These are phyloP conservation scores for Gymnothorax javanicus DNA, from an alignment of 2,797 vertebrate species.

Conservation along the genomic window DNA sequence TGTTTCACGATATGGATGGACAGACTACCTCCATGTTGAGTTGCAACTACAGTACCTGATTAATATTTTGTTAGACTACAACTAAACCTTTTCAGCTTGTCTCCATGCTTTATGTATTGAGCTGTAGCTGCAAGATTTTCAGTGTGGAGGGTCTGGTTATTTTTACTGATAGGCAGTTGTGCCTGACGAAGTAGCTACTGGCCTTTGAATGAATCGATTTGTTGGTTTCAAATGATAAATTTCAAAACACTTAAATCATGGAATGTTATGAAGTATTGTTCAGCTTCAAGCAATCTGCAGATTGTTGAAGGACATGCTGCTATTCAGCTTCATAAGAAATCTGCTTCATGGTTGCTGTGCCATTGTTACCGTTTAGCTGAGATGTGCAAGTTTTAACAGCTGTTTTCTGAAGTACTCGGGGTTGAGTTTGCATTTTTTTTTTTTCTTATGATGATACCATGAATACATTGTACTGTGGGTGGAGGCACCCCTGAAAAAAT, in stretches of 20 bases:
- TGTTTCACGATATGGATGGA: too few species aligned
- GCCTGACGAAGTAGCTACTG: too few species aligned
- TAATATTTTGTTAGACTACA: too few species aligned
- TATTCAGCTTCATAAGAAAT: not conserved
- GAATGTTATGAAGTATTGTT: not conserved
- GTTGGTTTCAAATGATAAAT: not conserved
- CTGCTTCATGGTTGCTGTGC: conserved; percentile 1
- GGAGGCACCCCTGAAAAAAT: too few species aligned
- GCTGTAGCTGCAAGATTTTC: too few species aligned
- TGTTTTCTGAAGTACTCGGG: not conserved
- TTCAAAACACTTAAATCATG: not conserved
- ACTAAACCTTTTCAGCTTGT: too few species aligned
- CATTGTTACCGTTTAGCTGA: conserved; percentile 8
- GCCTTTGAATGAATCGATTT: not conserved
- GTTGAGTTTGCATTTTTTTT: conserved; percentile 19
- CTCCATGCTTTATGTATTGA: too few species aligned
- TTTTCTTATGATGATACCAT: not conserved
- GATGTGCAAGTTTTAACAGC: conserved; percentile 7
- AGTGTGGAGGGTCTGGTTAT: too few species aligned
- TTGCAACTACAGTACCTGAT: too few species aligned
- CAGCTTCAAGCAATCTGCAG: not conserved
- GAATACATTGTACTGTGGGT: not conserved
- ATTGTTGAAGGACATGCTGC: conserved; percentile 6
- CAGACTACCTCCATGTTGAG: too few species aligned
- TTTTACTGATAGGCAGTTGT: too few species aligned